These are phyloP conservation scores for Microctenopoma stevenorrisi DNA, from an alignment of 2,797 vertebrate species.

Conservation along the genomic window DNA sequence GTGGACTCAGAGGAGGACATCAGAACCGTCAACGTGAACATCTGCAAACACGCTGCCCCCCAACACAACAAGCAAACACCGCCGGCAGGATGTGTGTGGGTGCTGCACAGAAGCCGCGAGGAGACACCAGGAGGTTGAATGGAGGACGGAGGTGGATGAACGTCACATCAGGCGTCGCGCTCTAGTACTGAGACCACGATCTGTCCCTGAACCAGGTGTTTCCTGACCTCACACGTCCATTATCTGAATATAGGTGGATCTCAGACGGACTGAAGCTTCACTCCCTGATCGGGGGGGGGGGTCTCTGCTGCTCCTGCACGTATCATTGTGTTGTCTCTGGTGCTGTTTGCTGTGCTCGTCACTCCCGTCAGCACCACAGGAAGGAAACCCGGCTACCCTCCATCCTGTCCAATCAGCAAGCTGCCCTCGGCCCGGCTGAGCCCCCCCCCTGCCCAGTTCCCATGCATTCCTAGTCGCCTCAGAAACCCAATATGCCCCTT, in stretches of 20 bases:
- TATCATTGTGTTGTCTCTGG: neutral
- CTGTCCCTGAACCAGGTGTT: too few relatives aligned
- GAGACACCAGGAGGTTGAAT: too few relatives aligned
- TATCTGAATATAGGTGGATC: neutral
- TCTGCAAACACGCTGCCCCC: too few relatives aligned
- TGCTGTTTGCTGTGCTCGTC: neutral
- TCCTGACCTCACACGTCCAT: neutral
- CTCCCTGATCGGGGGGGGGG: too few relatives aligned
- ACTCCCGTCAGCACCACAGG: neutral
- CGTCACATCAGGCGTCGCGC: too few relatives aligned
- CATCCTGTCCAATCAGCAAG: constrained; percentile 14
- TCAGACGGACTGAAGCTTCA: neutral
- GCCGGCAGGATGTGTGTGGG: too few relatives aligned
- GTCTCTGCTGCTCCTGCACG: neutral
- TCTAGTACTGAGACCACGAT: too few relatives aligned
- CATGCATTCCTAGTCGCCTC: constrained; percentile 72
- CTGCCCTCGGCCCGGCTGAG: neutral
- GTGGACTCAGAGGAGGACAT: neutral
- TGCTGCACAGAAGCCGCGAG: too few relatives aligned
- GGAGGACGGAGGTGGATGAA: too few relatives aligned
- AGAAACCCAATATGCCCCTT: constrained; percentile 62
- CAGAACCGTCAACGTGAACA: too few relatives aligned
- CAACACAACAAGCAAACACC: too few relatives aligned
- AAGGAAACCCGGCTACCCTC: neutral
- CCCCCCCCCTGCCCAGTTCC: constrained; percentile 55